Base-by-base conservation (phyloP, 2,888 invertebrate species). In the Aspidapion aeneum region DNA sequence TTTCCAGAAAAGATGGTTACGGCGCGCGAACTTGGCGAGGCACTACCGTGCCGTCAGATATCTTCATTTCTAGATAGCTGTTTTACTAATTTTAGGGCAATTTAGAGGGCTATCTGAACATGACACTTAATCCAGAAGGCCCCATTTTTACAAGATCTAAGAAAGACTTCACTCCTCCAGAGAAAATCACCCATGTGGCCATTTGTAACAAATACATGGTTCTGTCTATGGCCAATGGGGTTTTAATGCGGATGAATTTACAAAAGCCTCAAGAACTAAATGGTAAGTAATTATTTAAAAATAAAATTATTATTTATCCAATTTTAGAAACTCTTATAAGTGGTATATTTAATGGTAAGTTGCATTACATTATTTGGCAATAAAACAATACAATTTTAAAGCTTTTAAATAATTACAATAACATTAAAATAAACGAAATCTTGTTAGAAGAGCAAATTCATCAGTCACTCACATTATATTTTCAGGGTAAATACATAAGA, bases 91-190 rank as follows among this genome's bases (percentile, higher is more conserved):
- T 70, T 61, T 69, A 77, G 77, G 82, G 79, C 68, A 81, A 82
- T 2, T 75, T 83, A n/a, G n/a, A n/a, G 63, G 84, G 84, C 18
- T 85, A 83, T 69, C 84, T 86, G 51, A 83, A 85, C 71, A 84
- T 85, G 82, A 82, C 82, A 63, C 75, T 88, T 18, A 87, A 88
- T 72, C 89, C 90, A 72, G 93, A 93, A 69, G 84, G 86, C 18
- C 93, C 94, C 7, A 94, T 96, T 78, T 96, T 96, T 78, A 89
- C 87, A 35, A 95, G 92, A 78, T 88, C 91, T 68, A 90, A 89
- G 78, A 90, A 93, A 80, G 89, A 89, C 72, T 88, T 93, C 68
- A 87, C 88, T 64, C 91, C 96, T 1, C 86, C 90, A 0, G 90
- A 90, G 71, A 85, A 87, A 65, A 90, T 97, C 67, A 88, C 89